phyloP scores from a whole-genome alignment of 37 sponge, comb jelly and placozoan genomes.

The Crambe crambe region DNA sequence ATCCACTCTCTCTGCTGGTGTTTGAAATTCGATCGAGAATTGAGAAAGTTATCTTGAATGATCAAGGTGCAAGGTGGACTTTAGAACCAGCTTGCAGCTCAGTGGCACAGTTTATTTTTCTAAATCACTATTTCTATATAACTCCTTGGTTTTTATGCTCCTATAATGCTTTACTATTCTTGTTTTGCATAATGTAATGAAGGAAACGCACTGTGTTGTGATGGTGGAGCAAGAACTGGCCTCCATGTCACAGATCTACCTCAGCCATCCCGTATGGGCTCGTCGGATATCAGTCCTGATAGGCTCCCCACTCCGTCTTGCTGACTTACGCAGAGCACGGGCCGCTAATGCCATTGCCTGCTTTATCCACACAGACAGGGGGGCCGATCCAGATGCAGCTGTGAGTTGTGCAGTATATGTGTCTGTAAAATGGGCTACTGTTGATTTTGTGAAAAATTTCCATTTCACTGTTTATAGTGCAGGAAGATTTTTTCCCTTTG shows the following conservation, averaged over 20 bases:
- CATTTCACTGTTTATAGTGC: too few relatives aligned
- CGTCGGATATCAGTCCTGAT: constrained; percentile 57
- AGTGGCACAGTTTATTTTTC: too few relatives aligned
- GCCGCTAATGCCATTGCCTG: constrained; percentile 51
- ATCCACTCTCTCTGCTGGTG: too few relatives aligned
- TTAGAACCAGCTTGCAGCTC: too few relatives aligned
- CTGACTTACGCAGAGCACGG: constrained; percentile 66
- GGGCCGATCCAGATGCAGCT: constrained; percentile 40
- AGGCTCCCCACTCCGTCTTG: constrained; percentile 55
- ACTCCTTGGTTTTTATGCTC: neutral
- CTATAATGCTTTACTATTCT: neutral
- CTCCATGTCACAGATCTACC: constrained; percentile 27
- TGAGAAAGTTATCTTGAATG: too few relatives aligned
- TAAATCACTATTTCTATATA: too few relatives aligned
- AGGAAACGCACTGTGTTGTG: constrained; percentile 39
- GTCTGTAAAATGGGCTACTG: neutral
- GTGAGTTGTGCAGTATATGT: constrained; percentile 33
- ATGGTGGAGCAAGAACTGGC: constrained; percentile 37
- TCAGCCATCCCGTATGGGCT: constrained; percentile 65
- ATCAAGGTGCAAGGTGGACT: too few relatives aligned
- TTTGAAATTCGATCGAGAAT: too few relatives aligned
- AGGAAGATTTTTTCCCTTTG: neutral
- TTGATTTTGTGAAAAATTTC: neutral
- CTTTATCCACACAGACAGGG: constrained; percentile 59
- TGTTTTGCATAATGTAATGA: neutral